These are phyloP conservation scores for Deilephila porcellus DNA, from an alignment of 2,888 invertebrate genomes.

Conservation along the genomic window DNA sequence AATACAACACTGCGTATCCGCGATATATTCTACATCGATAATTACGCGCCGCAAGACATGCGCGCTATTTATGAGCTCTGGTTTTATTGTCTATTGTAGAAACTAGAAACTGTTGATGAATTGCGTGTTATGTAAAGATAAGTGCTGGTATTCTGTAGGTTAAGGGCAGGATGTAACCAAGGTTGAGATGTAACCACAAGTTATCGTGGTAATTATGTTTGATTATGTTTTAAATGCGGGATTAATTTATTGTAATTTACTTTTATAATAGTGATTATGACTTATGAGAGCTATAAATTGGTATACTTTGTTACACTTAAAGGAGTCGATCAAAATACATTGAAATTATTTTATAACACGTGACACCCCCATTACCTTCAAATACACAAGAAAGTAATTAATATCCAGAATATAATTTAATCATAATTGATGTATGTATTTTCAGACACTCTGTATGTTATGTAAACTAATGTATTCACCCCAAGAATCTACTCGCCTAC, in stretches of 20 bases:
- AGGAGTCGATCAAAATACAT: no score
- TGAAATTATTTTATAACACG: no score
- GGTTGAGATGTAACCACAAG: not conserved
- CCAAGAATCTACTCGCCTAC: no score
- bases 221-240: no score
- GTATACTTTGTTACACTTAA: not conserved
- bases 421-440: no score
- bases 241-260: not conserved
- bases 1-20: no score
- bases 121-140: not conserved
- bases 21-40: not conserved
- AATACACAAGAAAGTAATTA: no score
- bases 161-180: not conserved
- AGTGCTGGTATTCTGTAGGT: not conserved
- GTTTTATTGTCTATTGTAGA: conserved; percentile 2
- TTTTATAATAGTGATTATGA: not conserved
- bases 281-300: not conserved
- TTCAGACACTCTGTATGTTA: no score
- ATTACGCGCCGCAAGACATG: not conserved
- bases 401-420: no score
- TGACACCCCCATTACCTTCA: no score
- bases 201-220: not conserved
- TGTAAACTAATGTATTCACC: no score
- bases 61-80: not conserved
- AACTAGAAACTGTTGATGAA: not conserved